Conservation (phyloP, 2,113 vertebrate species). For the Vanacampus margaritifer region DNA sequence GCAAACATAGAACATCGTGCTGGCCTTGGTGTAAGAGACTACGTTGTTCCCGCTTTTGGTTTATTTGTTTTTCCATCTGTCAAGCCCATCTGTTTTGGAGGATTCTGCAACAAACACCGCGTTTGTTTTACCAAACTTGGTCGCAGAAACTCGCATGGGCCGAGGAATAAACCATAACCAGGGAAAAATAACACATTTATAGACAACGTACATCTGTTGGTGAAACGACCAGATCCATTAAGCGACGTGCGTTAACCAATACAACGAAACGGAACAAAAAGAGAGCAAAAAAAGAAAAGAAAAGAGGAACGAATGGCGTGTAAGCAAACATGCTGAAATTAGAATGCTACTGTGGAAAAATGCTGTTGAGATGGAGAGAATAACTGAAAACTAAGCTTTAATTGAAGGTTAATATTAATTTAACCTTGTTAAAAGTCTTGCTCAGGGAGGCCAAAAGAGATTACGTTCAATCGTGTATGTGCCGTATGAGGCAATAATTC, state of each 20-base stretch:
- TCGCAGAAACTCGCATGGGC: background rate
- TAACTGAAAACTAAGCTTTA: background rate
- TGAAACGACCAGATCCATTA: background rate
- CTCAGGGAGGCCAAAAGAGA: background rate
- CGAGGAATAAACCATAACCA: background rate
- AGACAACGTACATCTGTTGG: background rate
- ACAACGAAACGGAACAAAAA: background rate
- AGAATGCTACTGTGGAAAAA: background rate
- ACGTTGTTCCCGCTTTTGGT: background rate
- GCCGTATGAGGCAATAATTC: background rate
- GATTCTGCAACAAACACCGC: background rate
- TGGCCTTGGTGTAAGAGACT: background rate
- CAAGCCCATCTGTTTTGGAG: slow-evolving; percentile 3
- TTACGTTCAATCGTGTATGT: background rate
- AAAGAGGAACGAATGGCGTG: background rate
- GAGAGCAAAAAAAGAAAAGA: background rate
- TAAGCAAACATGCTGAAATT: no score
- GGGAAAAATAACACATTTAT: background rate
- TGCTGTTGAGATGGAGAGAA: background rate
- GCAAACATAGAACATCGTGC: background rate
- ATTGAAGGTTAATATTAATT: background rate
- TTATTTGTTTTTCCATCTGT: slow-evolving; percentile 12
- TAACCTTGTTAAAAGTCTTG: background rate
- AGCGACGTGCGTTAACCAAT: background rate
- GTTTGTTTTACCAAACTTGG: slow-evolving; percentile 5